These are phyloP conservation scores for Drepana arcuata DNA, from an alignment of 1,140 invertebrate genomes.

Conservation along the genomic window DNA sequence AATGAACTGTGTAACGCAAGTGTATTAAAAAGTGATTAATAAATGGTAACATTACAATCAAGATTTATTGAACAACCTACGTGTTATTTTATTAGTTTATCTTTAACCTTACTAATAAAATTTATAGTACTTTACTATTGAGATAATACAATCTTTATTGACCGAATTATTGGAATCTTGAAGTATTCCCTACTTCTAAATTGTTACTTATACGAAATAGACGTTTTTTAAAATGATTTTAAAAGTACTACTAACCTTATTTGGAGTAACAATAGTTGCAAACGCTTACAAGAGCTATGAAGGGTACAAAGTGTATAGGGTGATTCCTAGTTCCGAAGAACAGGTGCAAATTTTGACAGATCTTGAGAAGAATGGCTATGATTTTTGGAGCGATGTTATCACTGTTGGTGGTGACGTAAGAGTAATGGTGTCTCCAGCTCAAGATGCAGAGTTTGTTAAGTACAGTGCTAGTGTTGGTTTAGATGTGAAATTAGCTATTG, in stretches of 20 bases:
- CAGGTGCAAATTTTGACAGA: constrained; percentile 33
- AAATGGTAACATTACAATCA: too few relatives aligned
- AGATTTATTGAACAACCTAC: too few relatives aligned
- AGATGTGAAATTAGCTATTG: constrained; percentile 20
- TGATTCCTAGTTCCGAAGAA: constrained; percentile 40
- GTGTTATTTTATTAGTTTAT: too few relatives aligned
- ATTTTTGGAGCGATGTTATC: constrained; percentile 38
- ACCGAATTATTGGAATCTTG: background rate
- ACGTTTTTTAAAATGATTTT: background rate
- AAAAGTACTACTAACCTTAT: background rate
- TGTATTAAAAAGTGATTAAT: too few relatives aligned
- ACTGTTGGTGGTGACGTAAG: constrained; percentile 23
- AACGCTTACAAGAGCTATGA: constrained; percentile 45
- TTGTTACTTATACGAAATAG: background rate
- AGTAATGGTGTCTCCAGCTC: constrained; percentile 34
- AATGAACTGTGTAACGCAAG: too few relatives aligned
- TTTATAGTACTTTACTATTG: too few relatives aligned
- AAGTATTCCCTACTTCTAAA: background rate
- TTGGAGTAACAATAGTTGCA: background rate
- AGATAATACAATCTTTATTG: too few relatives aligned
- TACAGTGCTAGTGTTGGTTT: constrained; percentile 24
- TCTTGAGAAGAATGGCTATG: constrained; percentile 28
- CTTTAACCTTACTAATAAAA: too few relatives aligned
- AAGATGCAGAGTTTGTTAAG: constrained; percentile 23
- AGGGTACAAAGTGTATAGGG: constrained; percentile 69